Evolutionary conservation across 1,140 invertebrate species (phyloP).

Genomic region (Drosophila prosaltans): DNA sequence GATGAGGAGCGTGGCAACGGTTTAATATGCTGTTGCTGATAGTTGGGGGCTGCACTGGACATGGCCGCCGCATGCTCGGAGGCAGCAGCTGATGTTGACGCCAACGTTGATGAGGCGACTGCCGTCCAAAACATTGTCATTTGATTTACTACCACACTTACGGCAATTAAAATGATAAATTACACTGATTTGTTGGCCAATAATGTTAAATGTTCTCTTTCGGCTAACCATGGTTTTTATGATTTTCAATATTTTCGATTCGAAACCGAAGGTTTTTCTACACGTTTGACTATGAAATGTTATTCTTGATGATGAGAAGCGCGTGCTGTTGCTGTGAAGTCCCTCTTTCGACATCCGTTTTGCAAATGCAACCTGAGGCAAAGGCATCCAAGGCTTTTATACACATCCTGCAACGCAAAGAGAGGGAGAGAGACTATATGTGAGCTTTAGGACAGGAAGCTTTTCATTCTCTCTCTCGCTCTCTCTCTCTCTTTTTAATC

Average conservation of each 20-base stretch:
- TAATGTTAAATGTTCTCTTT: background rate
- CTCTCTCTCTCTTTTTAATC: background rate
- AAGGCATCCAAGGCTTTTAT: background rate
- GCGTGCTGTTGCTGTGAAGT: background rate
- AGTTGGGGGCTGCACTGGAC: conserved; percentile 56
- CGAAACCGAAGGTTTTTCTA: conserved; percentile 10
- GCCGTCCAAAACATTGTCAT: conserved; percentile 60
- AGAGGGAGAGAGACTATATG: background rate
- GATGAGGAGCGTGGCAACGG: conserved; percentile 28
- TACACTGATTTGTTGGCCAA: background rate
- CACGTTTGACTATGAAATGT: background rate
- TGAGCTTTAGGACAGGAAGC: background rate
- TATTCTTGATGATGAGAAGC: background rate
- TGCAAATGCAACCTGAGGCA: conserved; percentile 2
- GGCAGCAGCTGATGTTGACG: background rate
- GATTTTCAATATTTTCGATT: background rate
- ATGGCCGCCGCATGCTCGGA: conserved; percentile 29
- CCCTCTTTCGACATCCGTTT: background rate
- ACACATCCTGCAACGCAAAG: background rate
- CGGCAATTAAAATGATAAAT: background rate
- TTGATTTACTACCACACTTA: background rate
- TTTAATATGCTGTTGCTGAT: conserved; percentile 53
- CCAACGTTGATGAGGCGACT: conserved; percentile 53
- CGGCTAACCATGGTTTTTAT: conserved; percentile 11
- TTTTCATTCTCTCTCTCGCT: background rate